Evolutionary conservation across 2,113 vertebrate genomes (phyloP).

Genomic region (Dipodomys ordii): DNA sequence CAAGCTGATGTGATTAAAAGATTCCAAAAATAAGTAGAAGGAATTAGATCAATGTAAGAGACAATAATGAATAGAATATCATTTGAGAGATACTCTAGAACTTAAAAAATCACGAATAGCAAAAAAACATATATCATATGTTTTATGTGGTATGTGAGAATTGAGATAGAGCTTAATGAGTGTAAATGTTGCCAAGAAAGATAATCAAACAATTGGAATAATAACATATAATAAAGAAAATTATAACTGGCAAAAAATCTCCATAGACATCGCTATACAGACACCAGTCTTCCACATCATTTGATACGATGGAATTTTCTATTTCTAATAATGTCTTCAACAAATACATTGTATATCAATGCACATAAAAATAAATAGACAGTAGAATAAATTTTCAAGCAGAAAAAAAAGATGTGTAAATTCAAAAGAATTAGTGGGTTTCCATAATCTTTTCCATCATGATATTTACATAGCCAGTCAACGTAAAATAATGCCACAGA

Average conservation of each 20-base stretch:
- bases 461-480: background rate
- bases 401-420: background rate
- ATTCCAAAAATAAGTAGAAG: background rate
- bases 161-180: background rate
- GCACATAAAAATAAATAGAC: background rate
- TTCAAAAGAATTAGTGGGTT: background rate
- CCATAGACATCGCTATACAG: background rate
- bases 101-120: background rate
- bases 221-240: background rate
- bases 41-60: background rate
- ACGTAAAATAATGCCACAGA: background rate
- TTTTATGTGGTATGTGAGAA: no score
- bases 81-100: background rate
- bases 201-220: background rate
- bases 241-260: background rate
- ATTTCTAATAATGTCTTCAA: background rate
- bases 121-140: background rate
- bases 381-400: background rate
- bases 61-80: background rate
- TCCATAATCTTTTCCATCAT: background rate
- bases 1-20: background rate
- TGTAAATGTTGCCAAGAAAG: background rate
- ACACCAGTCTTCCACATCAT: background rate
- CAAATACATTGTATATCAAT: constrained; percentile 39
- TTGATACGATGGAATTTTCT: background rate